phyloP scores from a whole-genome alignment of 1,140 invertebrate genomes.

The Sesamia nonagrioides region DNA sequence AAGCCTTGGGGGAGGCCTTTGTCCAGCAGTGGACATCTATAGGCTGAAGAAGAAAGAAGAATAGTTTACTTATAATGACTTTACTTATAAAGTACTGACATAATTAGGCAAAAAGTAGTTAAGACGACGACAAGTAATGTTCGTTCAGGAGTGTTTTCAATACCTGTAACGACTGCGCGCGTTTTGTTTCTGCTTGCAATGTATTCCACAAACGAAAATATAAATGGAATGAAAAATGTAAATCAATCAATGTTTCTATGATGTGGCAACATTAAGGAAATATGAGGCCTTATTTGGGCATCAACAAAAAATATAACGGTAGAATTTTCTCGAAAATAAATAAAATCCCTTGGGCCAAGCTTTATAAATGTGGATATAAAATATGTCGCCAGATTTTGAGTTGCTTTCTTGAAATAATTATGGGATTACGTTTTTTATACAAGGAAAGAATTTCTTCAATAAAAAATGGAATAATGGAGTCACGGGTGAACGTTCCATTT shows the following conservation, averaged over 20 bases:
- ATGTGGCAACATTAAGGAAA: background rate
- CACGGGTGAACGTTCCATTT: slow-evolving; percentile 1
- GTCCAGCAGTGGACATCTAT: too few species aligned
- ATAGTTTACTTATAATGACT: too few species aligned
- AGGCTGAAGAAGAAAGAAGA: too few species aligned
- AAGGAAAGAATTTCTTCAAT: slow-evolving; percentile 13
- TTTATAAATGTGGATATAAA: slow-evolving; percentile 10
- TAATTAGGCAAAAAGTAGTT: too few species aligned
- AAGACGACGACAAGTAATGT: too few species aligned
- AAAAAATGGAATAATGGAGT: slow-evolving; percentile 23
- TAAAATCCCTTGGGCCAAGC: background rate
- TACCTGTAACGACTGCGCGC: too few species aligned
- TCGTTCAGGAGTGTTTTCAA: too few species aligned
- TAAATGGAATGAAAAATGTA: background rate
- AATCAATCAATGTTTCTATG: background rate
- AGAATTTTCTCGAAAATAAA: slow-evolving; percentile 16
- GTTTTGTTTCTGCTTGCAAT: too few species aligned
- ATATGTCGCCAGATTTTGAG: slow-evolving; percentile 16
- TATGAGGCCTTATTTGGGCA: background rate
- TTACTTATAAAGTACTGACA: too few species aligned
- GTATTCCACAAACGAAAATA: too few species aligned
- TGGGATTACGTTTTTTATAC: slow-evolving; percentile 35
- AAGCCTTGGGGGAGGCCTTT: too few species aligned
- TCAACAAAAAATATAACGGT: slow-evolving; percentile 2
- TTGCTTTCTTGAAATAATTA: slow-evolving; percentile 28